phyloP scores from a whole-genome alignment of 2,113 vertebrate genomes.

The Rissa tridactyla region DNA sequence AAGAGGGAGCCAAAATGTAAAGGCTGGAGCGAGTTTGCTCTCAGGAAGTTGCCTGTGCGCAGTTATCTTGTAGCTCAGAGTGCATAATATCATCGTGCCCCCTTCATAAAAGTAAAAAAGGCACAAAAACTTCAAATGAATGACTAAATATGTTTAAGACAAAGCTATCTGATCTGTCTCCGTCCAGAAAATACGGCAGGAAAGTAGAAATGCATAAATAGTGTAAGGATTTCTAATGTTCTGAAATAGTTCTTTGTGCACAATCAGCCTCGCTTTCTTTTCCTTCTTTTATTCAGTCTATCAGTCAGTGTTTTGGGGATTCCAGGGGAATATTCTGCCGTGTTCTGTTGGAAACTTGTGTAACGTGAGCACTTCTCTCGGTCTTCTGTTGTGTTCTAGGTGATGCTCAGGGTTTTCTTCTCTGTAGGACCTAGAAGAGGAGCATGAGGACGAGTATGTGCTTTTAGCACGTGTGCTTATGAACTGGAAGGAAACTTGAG shows the following conservation, averaged over 20 bases:
- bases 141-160: not conserved
- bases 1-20: conserved; percentile 55
- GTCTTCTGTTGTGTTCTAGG: not conserved
- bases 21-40: not conserved
- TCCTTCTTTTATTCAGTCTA: not conserved
- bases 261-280: not conserved
- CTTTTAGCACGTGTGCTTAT: accelerated
- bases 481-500: not conserved
- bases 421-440: not conserved
- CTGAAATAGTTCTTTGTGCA: not conserved
- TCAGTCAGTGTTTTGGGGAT: not conserved
- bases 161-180: not conserved
- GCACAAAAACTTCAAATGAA: not conserved
- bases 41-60: not conserved
- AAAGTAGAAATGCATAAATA: not conserved
- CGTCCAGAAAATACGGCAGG: not conserved
- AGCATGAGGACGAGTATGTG: not conserved
- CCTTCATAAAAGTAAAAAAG: not conserved
- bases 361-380: not conserved
- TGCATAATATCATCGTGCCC: not conserved
- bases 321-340: not conserved
- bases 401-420: not conserved
- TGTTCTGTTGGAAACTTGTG: not conserved
- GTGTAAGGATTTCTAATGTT: not conserved
- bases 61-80: not conserved